Percentiles rank a stretch among this genome's conserved stretches.
Conservation (phyloP, 2,888 invertebrate genomes). For the Cactoblastis cactorum region DNA sequence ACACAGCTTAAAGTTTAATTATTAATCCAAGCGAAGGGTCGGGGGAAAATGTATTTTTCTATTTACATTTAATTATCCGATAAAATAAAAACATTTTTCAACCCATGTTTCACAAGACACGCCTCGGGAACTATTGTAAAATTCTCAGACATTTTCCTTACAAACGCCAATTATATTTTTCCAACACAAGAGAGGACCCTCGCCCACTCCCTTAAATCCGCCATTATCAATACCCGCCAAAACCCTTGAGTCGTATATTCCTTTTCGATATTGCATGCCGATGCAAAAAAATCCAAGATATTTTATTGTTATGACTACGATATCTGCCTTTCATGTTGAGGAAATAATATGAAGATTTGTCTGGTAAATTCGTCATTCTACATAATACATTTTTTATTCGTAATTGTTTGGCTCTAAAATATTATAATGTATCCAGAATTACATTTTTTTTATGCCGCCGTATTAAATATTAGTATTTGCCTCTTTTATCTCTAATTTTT, state of each 20-base stretch:
- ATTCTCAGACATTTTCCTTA: not conserved
- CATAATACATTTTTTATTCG: not conserved
- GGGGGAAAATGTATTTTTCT: too few species aligned
- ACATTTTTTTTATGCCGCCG: too few species aligned
- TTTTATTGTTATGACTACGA: conserved; percentile 38
- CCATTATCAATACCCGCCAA: conserved; percentile 7
- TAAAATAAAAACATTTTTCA: not conserved
- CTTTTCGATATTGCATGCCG: conserved; percentile 13
- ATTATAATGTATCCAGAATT: too few species aligned
- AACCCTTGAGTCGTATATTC: conserved; percentile 9
- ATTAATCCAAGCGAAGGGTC: too few species aligned
- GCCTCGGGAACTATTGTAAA: not conserved
- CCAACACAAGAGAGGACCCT: not conserved
- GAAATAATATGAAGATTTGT: conserved; percentile 11
- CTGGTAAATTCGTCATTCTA: not conserved
- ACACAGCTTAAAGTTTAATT: too few species aligned
- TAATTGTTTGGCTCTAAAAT: too few species aligned
- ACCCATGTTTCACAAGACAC: not conserved
- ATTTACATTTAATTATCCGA: too few species aligned
- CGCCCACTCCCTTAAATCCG: not conserved
- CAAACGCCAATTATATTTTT: conserved; percentile 5
- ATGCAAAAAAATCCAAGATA: conserved; percentile 27
- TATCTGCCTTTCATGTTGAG: conserved; percentile 16
- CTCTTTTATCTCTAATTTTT: too few species aligned
- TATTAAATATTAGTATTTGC: too few species aligned